These are phyloP conservation scores for Penaeus indicus DNA, from an alignment of 1,140 invertebrate genomes.

Conservation along the genomic window DNA sequence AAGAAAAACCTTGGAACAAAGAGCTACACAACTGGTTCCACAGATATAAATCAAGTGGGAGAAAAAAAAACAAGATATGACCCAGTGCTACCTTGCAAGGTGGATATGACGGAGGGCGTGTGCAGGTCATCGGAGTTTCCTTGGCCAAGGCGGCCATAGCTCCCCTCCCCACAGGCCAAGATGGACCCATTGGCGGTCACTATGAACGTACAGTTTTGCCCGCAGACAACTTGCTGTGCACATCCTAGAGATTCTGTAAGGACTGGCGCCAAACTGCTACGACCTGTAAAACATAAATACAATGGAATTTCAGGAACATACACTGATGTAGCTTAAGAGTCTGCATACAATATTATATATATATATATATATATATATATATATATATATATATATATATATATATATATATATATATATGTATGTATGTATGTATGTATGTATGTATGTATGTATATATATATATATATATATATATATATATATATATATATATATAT, in stretches of 20 bases:
- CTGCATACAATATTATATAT: no score
- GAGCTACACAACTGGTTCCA: neutral
- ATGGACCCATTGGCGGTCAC: slow-evolving; percentile 75
- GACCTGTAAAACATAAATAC: slow-evolving; percentile 11
- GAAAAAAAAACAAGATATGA: neutral
- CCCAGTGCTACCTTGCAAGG: slow-evolving; percentile 74
- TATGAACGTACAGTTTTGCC: slow-evolving; percentile 77
- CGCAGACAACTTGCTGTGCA: slow-evolving; percentile 77
- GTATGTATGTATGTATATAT: no score
- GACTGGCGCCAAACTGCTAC: slow-evolving; percentile 68
- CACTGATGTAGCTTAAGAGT: neutral
- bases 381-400: no score
- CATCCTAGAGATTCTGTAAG: slow-evolving; percentile 72
- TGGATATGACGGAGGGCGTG: slow-evolving; percentile 76
- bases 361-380: no score
- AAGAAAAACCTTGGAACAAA: no score
- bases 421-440: no score
- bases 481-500: no score
- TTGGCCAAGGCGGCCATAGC: slow-evolving; percentile 75
- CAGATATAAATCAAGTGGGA: neutral
- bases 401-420: no score
- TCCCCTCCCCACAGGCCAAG: slow-evolving; percentile 76
- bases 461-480: no score
- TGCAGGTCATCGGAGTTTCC: slow-evolving; percentile 77
- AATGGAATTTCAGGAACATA: neutral